Conservation (phyloP, 2,888 invertebrate genomes). For the Andrena praecox region DNA sequence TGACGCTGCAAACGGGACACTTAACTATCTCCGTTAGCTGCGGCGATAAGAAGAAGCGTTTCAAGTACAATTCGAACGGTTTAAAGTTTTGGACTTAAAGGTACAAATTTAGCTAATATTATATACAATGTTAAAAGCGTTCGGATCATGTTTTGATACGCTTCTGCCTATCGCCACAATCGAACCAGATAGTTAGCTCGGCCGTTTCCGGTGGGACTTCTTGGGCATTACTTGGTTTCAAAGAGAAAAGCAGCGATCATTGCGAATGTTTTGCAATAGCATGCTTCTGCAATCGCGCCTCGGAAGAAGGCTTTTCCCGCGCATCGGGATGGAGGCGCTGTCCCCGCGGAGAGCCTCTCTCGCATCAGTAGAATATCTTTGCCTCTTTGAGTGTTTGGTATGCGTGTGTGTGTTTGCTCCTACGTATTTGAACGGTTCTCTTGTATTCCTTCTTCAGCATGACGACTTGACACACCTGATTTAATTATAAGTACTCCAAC, state of each 20-base stretch:
- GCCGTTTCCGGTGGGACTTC: neutral
- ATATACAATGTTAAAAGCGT: neutral
- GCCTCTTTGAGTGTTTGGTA: conserved; percentile 60
- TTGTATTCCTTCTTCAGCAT: conserved; percentile 71
- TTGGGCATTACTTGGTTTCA: conserved; percentile 5
- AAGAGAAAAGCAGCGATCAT: conserved; percentile 33
- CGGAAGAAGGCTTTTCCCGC: conserved; percentile 32
- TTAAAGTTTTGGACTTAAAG: no score
- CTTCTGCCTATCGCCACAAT: neutral
- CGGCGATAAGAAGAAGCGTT: neutral
- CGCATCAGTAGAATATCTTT: conserved; percentile 41
- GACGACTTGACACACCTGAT: conserved; percentile 45
- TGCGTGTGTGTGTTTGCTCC: conserved; percentile 56
- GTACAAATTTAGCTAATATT: no score
- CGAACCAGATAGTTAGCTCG: neutral
- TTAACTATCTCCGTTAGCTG: neutral
- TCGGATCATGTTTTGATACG: neutral
- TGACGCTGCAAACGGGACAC: neutral
- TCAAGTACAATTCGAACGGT: no score
- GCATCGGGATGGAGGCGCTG: conserved; percentile 32
- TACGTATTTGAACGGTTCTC: conserved; percentile 50
- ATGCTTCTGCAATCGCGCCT: conserved; percentile 70
- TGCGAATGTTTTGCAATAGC: conserved; percentile 74
- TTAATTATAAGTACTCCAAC: conserved; percentile 52
- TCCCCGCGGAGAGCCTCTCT: conserved; percentile 23